Conservation (phyloP, 2,797 vertebrate genomes). For the Crotalus adamanteus region DNA sequence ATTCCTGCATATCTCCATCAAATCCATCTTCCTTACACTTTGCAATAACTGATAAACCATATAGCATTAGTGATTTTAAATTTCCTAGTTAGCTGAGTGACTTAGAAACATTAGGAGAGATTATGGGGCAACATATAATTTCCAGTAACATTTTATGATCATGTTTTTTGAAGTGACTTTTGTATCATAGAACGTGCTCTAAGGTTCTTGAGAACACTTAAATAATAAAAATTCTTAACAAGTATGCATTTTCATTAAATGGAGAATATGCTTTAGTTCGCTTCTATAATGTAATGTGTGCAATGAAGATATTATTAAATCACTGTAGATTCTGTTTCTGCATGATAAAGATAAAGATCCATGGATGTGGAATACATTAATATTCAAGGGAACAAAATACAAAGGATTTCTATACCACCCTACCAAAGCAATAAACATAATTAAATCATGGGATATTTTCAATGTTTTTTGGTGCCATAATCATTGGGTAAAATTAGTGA, state of each 20-base stretch:
- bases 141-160: conserved; percentile 11
- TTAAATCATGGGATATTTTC: conserved; percentile 54
- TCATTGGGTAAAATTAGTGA: conserved; percentile 54
- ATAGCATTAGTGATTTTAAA: conserved; percentile 6
- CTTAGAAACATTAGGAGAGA: neutral
- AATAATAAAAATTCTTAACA: conserved; percentile 60
- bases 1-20: neutral
- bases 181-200: conserved; percentile 30
- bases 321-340: conserved; percentile 49
- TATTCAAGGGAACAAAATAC: conserved; percentile 38
- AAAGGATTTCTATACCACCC: conserved; percentile 39
- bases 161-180: conserved; percentile 33
- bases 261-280: conserved; percentile 35
- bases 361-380: conserved; percentile 47
- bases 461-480: conserved; percentile 54
- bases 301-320: conserved; percentile 50
- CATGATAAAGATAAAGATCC: conserved; percentile 44
- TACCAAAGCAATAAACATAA: conserved; percentile 60
- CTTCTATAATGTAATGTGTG: conserved; percentile 58
- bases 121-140: neutral
- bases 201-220: conserved; percentile 39
- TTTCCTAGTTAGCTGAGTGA: neutral
- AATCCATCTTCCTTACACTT: neutral
- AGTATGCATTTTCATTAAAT: conserved; percentile 48
- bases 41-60: neutral